A percentile compares a stretch with the other conserved stretches of the same genome.
Conservation (phyloP, 1,140 invertebrate genomes). For the Stegodyphus dumicola region DNA sequence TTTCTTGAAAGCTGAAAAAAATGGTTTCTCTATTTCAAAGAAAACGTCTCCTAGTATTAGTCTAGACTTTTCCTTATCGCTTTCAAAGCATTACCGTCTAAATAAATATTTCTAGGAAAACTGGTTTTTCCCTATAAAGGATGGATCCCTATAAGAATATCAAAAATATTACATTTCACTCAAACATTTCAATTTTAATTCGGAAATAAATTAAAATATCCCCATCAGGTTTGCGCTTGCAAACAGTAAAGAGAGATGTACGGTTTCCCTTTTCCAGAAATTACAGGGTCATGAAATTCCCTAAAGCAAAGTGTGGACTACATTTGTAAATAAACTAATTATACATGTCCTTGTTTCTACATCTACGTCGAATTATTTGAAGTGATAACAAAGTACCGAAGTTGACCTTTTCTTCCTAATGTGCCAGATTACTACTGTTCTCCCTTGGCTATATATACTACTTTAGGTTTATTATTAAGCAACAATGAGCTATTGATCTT, state of each 20-base stretch:
- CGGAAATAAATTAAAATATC: too few species aligned
- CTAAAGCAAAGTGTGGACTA: background rate
- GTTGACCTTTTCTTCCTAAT: conserved; percentile 7
- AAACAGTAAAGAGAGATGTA: background rate
- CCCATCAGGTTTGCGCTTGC: background rate
- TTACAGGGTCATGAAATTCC: background rate
- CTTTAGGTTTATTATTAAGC: conserved; percentile 51
- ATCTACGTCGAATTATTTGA: background rate
- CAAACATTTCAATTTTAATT: too few species aligned
- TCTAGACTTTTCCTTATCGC: too few species aligned
- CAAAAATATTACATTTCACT: too few species aligned
- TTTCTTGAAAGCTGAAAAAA: too few species aligned
- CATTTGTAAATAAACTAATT: conserved; percentile 19
- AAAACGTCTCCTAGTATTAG: too few species aligned
- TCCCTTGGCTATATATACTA: conserved; percentile 43
- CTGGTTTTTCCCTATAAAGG: too few species aligned
- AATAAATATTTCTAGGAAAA: too few species aligned
- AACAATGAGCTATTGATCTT: conserved; percentile 49
- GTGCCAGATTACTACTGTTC: background rate
- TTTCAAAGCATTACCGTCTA: too few species aligned
- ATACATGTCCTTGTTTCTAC: background rate
- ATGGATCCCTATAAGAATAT: too few species aligned
- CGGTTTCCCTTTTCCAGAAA: background rate
- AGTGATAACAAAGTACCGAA: background rate
- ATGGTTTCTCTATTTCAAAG: too few species aligned